Conservation (phyloP, 2,888 invertebrate species). For the Smittia aterrima region DNA sequence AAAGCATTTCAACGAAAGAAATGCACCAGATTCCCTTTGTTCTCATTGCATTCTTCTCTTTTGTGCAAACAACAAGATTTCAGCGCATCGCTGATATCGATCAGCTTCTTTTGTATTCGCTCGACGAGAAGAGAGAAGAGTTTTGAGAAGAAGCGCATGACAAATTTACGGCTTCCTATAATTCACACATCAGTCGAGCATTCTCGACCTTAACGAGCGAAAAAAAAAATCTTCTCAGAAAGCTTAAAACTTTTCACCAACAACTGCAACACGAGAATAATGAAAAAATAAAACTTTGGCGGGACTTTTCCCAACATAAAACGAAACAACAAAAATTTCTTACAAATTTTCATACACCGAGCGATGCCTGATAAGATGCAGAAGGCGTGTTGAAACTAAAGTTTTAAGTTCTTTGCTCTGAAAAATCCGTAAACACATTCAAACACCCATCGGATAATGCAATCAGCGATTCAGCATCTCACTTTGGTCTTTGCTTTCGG, state of each 20-base stretch:
- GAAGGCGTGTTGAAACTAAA: slow-evolving; percentile 33
- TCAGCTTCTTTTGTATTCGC: slow-evolving; percentile 6
- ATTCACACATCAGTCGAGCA: neutral
- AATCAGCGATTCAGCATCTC: slow-evolving; percentile 36
- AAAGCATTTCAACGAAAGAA: neutral
- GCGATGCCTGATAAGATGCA: slow-evolving; percentile 36
- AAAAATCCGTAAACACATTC: slow-evolving; percentile 13
- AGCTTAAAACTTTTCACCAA: neutral
- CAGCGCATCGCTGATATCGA: slow-evolving; percentile 21
- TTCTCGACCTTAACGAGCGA: neutral
- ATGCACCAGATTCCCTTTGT: slow-evolving; percentile 13
- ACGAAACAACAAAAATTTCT: slow-evolving; percentile 15
- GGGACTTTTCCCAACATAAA: neutral
- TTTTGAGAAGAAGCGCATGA: slow-evolving; percentile 8
- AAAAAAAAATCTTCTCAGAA: neutral
- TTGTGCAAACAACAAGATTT: neutral
- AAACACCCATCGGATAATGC: slow-evolving; percentile 35
- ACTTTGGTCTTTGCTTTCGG: neutral
- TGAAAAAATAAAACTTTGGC: neutral
- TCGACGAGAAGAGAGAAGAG: too few relatives aligned
- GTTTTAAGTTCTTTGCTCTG: slow-evolving; percentile 14
- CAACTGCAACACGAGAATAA: neutral
- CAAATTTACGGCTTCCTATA: slow-evolving; percentile 12
- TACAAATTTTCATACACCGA: slow-evolving; percentile 18
- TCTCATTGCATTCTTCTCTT: neutral